Evolutionary conservation across 35 echinoderm and acorn worm genomes (phyloP), one percentile per base, ranked within the genome.

Genomic region (Chiridota heheva): DNA sequence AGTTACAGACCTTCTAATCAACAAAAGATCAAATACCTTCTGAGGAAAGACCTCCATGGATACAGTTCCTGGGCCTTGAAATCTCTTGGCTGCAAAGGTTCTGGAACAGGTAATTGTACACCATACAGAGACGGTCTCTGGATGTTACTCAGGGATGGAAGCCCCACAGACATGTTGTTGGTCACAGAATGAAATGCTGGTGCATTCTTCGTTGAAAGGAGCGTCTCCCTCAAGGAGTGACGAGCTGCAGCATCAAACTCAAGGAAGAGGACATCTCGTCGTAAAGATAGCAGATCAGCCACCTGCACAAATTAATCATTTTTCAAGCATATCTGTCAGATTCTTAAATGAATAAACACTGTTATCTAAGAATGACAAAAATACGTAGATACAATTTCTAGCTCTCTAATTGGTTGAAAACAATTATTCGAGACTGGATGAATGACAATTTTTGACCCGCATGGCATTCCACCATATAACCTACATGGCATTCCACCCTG

Each of bases 261-360:
- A n/a, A 97, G 39, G 65, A 97, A 97, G 13, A 97, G 63, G 37
- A 91, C 85, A 25, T 91, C 93, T 42, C 89, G 78, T 66, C 93
- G 56, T 51, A 97, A 67, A 31, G 77, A 73, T 45, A 97, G 60
- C 20, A 87, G 86, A 63, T 97, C 93, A 35, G 88, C 83, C 63
- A 97, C 81, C 93, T 97, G 37, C 0, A 70, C 18, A 1, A 36
- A 30, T 6, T 32, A 49, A 8, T 13, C 24, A 1, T 0, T 55
- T 15, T 55, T 55, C 0, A 0, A 17, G 49, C n/a, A n/a, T n/a
- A n/a, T n/a, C n/a, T 55, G 15, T 0, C 24, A 55, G 15, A 25
- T 45, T 30, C 5, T 44, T 5, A 51, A 28, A 47, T 24, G 44
- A 48, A 48, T 20, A 73, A 0, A 73, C 4, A 73, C 0, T 32